Evolutionary conservation across 1,140 invertebrate genomes (phyloP), one percentile per base, ranked within the genome.

Genomic region (Zaprionus capensis): DNA sequence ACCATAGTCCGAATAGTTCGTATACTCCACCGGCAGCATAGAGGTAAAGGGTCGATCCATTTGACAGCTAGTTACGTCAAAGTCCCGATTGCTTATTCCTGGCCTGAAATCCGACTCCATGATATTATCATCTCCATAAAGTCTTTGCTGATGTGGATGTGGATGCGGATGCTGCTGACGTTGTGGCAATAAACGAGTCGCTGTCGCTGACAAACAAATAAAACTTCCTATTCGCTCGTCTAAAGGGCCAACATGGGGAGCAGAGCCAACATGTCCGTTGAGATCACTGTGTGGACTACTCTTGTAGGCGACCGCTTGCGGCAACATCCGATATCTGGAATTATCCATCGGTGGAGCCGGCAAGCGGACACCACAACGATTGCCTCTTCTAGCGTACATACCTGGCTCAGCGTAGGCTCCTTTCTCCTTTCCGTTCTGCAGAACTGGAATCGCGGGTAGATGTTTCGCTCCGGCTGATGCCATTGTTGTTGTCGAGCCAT

Each of bases 1-100:
- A 46, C 85, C 92, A 70, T 94, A 93, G 92, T 96, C 96, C 80
- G 94, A 94, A 92, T 95, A 95, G 92, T 96, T 96, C 76, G 95
- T 95, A 88, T 96, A 94, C 41, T 91, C 79, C 31, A 91, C 53
- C 28, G 92, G 78, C 41, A 92, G 62, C 80, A 92, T 87, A 6
- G 92, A 91, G 34, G 81, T 88, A 56, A 91, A 79, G 6, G 80
- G 78, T 15, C 90, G 59, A n/a, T 67, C 20, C 28, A 75, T 71
- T 69, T 80, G 70, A 31, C 28, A 31, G 44, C 64, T 53, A 20
- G 58, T 70, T n/a, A 53, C 73, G 7, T 77, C 81, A 46, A 71
- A 68, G 46, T 51, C 46, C 20, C 12, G 57, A 51, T 51, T 75
- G 26, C 53, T 73, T 58, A 74, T 78, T 31, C 28, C 71, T 41